Evolutionary conservation across 2,113 vertebrate species (phyloP).

Genomic region (Otis tarda): DNA sequence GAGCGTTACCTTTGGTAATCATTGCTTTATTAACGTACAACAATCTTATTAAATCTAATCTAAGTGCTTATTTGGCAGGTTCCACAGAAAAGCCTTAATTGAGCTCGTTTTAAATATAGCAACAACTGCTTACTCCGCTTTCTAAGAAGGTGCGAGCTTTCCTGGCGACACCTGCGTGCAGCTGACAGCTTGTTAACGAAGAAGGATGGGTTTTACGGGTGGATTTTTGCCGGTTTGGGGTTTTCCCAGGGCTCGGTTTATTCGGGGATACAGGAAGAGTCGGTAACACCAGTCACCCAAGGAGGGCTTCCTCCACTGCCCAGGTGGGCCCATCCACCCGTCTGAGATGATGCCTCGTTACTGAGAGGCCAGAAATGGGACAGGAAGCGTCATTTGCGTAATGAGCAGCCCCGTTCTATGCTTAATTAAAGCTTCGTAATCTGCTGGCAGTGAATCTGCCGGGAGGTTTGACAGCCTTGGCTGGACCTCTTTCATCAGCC

Average conservation of each 20-base stretch:
- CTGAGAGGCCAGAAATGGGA: neutral
- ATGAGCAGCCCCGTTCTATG: conserved; percentile 14
- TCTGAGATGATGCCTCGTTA: neutral
- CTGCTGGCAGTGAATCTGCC: conserved; percentile 39
- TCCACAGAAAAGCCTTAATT: conserved; percentile 67
- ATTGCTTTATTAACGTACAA: conserved; percentile 56
- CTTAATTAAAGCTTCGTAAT: conserved; percentile 49
- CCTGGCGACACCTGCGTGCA: neutral
- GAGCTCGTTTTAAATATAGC: conserved; percentile 53
- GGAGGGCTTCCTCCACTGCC: neutral
- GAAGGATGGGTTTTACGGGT: neutral
- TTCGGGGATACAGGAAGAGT: neutral
- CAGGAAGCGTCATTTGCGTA: conserved; percentile 14
- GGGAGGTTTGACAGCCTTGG: conserved; percentile 38
- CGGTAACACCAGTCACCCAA: neutral
- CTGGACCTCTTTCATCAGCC: conserved; percentile 61
- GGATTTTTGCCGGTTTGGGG: conserved; percentile 12
- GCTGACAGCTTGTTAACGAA: conserved; percentile 59
- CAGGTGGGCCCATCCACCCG: neutral
- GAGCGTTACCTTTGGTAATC: conserved; percentile 55
- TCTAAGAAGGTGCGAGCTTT: conserved; percentile 52
- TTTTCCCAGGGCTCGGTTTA: neutral
- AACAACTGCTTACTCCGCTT: conserved; percentile 63
- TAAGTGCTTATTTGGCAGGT: conserved; percentile 69
- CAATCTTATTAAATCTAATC: conserved; percentile 62